Base-by-base conservation (phyloP, 2,797 vertebrate species). In the Oophaga sylvatica region DNA sequence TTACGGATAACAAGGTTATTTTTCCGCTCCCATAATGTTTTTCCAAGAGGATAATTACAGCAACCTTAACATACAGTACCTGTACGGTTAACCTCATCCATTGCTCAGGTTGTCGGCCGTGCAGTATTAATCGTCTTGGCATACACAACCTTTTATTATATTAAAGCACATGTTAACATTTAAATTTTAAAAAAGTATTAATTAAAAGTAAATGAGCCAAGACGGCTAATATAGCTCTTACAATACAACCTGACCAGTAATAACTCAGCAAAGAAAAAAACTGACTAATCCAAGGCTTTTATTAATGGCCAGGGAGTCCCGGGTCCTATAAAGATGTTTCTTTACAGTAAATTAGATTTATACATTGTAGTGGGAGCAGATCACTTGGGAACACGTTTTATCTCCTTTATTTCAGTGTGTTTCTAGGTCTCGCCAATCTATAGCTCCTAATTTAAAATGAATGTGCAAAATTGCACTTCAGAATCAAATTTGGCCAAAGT, bases 121-220 rank as follows among this genome's bases (percentile, higher is more conserved):
- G 13, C 60, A 17, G 41, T n/a, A 56, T 75, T 85, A 86, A 80
- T 86, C 16, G 63, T 60, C 63, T 56, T 80, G 77, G 17, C 62
- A 19, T 80, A 67, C 35, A 26, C 53, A 80, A 80, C 77, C 60
- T 67, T 78, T 86, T 78, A 78, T 80, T 57, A 71, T 29, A 80
- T 86, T 86, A 80, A 86, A 70, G 68, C 80, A 86, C 48, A 79
- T 86, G 63, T 86, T 80, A 63, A 86, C 63, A 80, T 78, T n/a
- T 31, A 79, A 68, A 65, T 65, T 57, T 41, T 70, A 86, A 86
- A 53, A 77, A 77, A 78, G 63, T 70, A 16, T 70, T 65, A 53
- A 79, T 85, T 79, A 80, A 35, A 80, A 67, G 26, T 67, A 86
- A 53, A 67, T 80, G 78, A 80, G 77, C n/a, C 45, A 29, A 63